Evolutionary conservation across 1,140 invertebrate species (phyloP), one percentile per base, ranked within the genome.

Genomic region (Solen grandis): DNA sequence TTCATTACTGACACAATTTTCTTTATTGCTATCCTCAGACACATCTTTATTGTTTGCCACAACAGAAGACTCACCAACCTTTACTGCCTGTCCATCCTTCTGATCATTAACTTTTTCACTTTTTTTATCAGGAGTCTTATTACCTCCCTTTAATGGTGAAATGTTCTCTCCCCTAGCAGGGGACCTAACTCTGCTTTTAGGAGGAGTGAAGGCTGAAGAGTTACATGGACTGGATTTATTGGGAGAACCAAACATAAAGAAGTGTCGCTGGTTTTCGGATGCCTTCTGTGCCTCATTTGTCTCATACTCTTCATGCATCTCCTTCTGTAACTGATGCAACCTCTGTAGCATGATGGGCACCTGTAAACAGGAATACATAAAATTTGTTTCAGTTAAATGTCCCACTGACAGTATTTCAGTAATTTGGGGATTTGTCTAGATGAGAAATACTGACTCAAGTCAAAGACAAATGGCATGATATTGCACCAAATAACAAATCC

Each of bases 301-400:
- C 63, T 82, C 81, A 13, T 82, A 84, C 35, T 89, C 85, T 8
- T 91, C 86, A 38, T 93, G 90, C 60, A 91, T 91, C 72, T 94
- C 90, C 73, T 92, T 91, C 41, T 85, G 78, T 22, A 98, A 90
- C 57, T 94, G 93, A 88, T 96, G 95, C 72, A 98, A 93, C 79
- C 97, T 94, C 89, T 96, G 94, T 60, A 98, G 92, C 95, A 98
- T 96, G 22, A 97, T 90, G 1, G 97, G 97, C 31, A 98, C 89
- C 91, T 92, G 75, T 16, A 69, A 84, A n/a, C 14, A 59, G 38
- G 73, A 41, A 35, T n/a, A n/a, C n/a, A n/a, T n/a, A n/a, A n/a
- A n/a, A n/a, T n/a, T n/a, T n/a, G n/a, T n/a, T n/a, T n/a, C n/a
- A n/a, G n/a, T n/a, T n/a, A n/a, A n/a, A n/a, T n/a, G n/a, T n/a